Conservation (phyloP, 2,888 invertebrate genomes). For the Ellobium chinense region DNA sequence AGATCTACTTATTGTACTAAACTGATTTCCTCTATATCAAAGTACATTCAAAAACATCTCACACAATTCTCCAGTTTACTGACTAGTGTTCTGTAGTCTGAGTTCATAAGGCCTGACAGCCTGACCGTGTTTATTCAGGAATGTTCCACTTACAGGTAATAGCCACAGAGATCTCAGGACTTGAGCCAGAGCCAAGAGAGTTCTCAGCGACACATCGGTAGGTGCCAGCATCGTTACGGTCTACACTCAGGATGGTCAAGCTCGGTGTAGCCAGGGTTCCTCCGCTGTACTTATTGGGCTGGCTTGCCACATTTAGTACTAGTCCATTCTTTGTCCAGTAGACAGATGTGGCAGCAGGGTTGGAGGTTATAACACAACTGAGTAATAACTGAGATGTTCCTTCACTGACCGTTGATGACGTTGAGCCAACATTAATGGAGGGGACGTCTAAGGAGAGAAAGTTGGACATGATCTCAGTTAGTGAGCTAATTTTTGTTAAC, state of each 20-base stretch:
- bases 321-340: constrained; percentile 33
- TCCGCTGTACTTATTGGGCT: background rate
- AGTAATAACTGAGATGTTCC: background rate
- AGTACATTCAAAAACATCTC: too few species aligned
- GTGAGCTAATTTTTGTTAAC: too few species aligned
- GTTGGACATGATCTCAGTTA: too few species aligned
- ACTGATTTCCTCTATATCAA: too few species aligned
- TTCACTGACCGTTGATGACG: background rate
- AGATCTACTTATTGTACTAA: too few species aligned
- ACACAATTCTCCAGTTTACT: too few species aligned
- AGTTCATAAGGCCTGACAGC: too few species aligned
- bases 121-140: too few species aligned
- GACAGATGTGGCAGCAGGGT: constrained; percentile 13
- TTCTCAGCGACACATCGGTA: constrained; percentile 4
- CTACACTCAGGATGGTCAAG: background rate
- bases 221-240: background rate
- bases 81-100: too few species aligned
- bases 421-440: background rate
- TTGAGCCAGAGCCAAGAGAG: background rate
- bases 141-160: constrained; percentile 15
- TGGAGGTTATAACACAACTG: constrained; percentile 22
- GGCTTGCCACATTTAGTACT: background rate
- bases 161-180: background rate
- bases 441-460: too few species aligned
- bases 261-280: background rate